Percentiles rank a stretch among this genome's conserved stretches.
Conservation (phyloP, 1,140 invertebrate genomes). For the Neotoxoptera formosana region DNA sequence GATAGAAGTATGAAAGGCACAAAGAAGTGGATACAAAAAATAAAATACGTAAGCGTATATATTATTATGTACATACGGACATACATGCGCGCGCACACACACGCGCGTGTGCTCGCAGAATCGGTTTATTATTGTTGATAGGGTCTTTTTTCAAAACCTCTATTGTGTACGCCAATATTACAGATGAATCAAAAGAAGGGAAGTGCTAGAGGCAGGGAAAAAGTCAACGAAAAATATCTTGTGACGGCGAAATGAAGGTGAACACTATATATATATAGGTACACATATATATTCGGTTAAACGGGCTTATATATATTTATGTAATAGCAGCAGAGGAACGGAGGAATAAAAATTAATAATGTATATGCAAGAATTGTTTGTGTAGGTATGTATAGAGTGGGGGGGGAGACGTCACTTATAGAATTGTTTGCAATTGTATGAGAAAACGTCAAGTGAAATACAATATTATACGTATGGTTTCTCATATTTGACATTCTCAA, state of each 20-base stretch:
- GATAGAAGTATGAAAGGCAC: conserved; percentile 47
- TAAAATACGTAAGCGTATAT: conserved; percentile 26
- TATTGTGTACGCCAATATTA: conserved; percentile 45
- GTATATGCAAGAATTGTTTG: conserved; percentile 18
- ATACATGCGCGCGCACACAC: not conserved
- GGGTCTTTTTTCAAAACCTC: conserved; percentile 8
- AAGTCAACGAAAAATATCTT: conserved; percentile 22
- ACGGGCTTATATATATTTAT: not conserved
- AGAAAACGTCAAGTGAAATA: conserved; percentile 36
- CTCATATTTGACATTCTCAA: not conserved
- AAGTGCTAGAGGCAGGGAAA: not conserved
- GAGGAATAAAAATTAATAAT: conserved; percentile 40
- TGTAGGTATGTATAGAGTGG: not conserved
- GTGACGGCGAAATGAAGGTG: not conserved
- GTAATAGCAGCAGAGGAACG: not conserved
- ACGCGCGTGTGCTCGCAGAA: not conserved
- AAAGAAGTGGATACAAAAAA: conserved; percentile 51
- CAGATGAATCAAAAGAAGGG: conserved; percentile 48
- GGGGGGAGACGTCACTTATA: not conserved
- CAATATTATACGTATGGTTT: not conserved
- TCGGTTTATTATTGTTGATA: conserved; percentile 55
- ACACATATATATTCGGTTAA: not conserved
- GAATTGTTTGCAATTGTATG: conserved; percentile 23
- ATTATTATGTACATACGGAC: not conserved
- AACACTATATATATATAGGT: not conserved